phyloP scores from a whole-genome alignment of 2,797 vertebrate genomes.

The Ctenochaetus hawaiiensis region DNA sequence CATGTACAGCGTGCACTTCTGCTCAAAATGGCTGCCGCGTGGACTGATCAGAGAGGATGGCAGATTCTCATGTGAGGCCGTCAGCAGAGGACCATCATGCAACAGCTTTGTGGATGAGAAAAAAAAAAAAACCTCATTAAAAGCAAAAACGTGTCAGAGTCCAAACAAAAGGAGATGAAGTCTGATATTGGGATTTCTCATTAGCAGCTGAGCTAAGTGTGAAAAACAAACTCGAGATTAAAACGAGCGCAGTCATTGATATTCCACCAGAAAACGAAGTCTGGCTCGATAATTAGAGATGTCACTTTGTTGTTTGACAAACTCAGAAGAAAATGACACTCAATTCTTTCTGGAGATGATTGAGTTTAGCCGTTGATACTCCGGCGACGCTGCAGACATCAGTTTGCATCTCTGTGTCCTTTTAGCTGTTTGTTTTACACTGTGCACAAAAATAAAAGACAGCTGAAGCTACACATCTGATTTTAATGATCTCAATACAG shows the following conservation, averaged over 20 bases:
- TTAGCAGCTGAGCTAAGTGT: neutral
- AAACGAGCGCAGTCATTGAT: neutral
- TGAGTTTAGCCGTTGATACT: constrained; percentile 13
- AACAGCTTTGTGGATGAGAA: neutral
- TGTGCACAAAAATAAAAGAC: neutral
- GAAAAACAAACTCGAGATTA: neutral
- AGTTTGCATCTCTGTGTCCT: neutral
- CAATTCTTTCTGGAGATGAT: constrained; percentile 13
- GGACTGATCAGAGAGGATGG: constrained; percentile 5
- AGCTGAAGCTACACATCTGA: neutral
- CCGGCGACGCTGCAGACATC: neutral
- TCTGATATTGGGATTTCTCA: neutral
- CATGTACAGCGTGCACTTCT: constrained; percentile 8
- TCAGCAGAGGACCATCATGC: neutral
- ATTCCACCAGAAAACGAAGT: neutral
- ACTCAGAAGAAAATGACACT: constrained; percentile 10
- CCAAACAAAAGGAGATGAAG: constrained; percentile 2
- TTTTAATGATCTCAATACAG: too few relatives aligned
- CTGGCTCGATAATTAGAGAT: neutral
- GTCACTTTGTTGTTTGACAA: neutral
- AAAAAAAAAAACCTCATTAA: neutral
- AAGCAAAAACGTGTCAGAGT: fast-evolving
- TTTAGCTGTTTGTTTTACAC: neutral
- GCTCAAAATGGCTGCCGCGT: constrained; percentile 59
- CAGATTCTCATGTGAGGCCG: neutral